Evolutionary conservation across 23 tunicate genomes (phyloP), one percentile per base, ranked within the genome.

Genomic region (Pegea sp.): DNA sequence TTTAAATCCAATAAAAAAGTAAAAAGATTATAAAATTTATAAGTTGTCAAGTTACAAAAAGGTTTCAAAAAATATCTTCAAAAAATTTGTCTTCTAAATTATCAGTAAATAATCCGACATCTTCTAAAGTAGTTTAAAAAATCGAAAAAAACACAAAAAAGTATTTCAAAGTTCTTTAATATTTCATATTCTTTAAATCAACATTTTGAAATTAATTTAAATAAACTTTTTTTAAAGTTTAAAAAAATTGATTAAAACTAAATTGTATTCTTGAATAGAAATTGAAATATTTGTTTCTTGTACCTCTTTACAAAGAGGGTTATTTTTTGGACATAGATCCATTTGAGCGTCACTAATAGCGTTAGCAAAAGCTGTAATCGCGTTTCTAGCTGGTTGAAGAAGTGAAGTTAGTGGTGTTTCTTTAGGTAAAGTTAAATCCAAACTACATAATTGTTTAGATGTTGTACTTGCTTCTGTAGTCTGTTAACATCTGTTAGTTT

Each of bases 281-380:
- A n/a, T n/a, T n/a, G n/a, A n/a, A n/a, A n/a, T n/a, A n/a, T n/a
- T n/a, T n/a, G n/a, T n/a, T n/a, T n/a, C n/a, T n/a, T n/a, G n/a
- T 51, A 77, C 69, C 32, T 57, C 61, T 2, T 63, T 61, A 48
- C 90, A 77, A 20, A 68, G 33, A 7, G 46, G 42, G 4, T 34
- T 26, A 3, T 33, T 46, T 24, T 54, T 59, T 0, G 28, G 33
- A 33, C 90, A 77, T 34, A 68, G 42, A 32, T 57, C 53, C 42
- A 30, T 28, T 19, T 72, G 70, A 5, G 69, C 70, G 22, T 63
- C 34, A 28, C 69, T 51, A 4, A 77, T 19, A 16, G 90, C 76
- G 44, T 69, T 55, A 0, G 72, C 90, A 29, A 58, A 77, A 19
- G 71, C 69, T 18, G 56, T 29, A 0, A 64, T 58, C 0, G 76